A percentile compares a stretch with the other conserved stretches of the same genome.
Conservation (phyloP, 37 sponge, comb jelly and placozoan species). For the Chondrosia reniformis region DNA sequence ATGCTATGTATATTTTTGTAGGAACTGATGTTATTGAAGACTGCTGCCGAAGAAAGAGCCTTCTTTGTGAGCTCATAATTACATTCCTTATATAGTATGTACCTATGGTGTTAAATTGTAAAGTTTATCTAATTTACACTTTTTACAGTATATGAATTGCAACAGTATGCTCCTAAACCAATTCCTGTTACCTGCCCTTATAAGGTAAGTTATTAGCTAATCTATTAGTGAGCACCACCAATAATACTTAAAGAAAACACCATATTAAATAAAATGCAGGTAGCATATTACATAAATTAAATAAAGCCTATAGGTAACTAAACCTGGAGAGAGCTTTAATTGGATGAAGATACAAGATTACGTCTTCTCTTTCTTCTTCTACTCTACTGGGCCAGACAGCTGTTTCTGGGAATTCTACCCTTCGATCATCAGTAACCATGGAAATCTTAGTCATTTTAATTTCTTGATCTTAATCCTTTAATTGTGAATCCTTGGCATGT, state of each 20-base stretch:
- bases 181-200: not conserved
- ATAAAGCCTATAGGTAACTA: not conserved
- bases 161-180: not conserved
- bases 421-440: too few relatives aligned
- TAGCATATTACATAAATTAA: not conserved
- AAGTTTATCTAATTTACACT: not conserved
- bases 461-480: too few relatives aligned
- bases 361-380: not conserved
- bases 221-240: too few relatives aligned
- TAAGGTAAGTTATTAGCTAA: not conserved
- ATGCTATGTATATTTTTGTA: too few relatives aligned
- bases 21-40: not conserved
- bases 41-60: not conserved
- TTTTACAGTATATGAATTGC: not conserved
- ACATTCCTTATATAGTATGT: not conserved
- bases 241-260: too few relatives aligned
- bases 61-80: not conserved
- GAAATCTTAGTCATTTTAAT: too few relatives aligned
- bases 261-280: not conserved
- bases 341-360: too few relatives aligned
- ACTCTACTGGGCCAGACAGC: not conserved
- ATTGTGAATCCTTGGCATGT: too few relatives aligned
- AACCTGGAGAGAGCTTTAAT: too few relatives aligned
- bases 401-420: too few relatives aligned
- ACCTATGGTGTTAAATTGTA: not conserved